phyloP scores from a whole-genome alignment of 2,888 invertebrate species.

The Rhagonycha lutea region DNA sequence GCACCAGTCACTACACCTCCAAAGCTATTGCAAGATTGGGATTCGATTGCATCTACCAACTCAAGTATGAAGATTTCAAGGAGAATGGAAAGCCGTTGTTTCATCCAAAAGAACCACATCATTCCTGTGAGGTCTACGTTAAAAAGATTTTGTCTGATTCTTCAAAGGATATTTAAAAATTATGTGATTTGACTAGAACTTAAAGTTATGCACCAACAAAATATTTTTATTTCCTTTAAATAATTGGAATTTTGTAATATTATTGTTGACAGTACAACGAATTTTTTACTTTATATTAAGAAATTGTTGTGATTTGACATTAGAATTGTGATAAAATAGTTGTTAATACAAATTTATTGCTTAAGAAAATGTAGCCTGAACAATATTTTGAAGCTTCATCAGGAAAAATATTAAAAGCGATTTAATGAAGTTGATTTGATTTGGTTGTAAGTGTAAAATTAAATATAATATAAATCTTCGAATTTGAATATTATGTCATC shows the following conservation, averaged over 20 bases:
- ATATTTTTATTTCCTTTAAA: not conserved
- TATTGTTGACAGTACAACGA: not conserved
- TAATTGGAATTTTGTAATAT: not conserved
- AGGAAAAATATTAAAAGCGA: too few species aligned
- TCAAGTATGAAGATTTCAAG: constrained; percentile 69
- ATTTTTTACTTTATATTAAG: not conserved
- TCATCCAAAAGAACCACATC: constrained; percentile 61
- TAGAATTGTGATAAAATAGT: not conserved
- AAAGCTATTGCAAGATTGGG: constrained; percentile 72
- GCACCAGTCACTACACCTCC: constrained; percentile 77
- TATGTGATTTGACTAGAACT: not conserved
- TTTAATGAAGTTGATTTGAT: too few species aligned
- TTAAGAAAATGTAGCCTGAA: not conserved
- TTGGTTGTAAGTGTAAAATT: too few species aligned
- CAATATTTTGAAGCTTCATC: too few species aligned
- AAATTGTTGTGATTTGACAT: not conserved
- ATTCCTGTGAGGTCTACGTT: constrained; percentile 44
- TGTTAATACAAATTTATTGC: not conserved
- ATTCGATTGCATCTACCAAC: constrained; percentile 68
- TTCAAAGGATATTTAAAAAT: not conserved
- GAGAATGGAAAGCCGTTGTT: constrained; percentile 67
- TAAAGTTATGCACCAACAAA: too few species aligned
- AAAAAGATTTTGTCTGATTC: constrained; percentile 33
- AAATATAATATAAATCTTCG: too few species aligned
- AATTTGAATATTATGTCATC: too few species aligned